phyloP scores from a whole-genome alignment of 2,113 vertebrate genomes.

The Siniperca knerii region DNA sequence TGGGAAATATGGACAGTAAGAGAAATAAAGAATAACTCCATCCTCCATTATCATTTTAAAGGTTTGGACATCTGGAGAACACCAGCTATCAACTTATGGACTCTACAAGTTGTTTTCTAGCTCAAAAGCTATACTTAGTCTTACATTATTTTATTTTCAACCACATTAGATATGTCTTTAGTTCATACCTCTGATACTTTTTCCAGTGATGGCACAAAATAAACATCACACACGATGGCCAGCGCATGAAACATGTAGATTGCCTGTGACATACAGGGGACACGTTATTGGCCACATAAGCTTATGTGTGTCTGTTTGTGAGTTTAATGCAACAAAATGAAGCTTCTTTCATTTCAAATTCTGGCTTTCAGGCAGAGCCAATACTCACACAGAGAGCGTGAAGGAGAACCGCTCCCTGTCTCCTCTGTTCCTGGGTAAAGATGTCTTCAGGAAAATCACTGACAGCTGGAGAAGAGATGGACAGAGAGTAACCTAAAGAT shows the following conservation, averaged over 20 bases:
- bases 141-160: neutral
- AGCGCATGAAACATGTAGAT: constrained; percentile 88
- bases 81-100: neutral
- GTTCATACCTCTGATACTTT: constrained; percentile 85
- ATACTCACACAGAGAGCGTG: constrained; percentile 86
- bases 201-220: constrained; percentile 87
- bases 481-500: neutral
- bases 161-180: neutral
- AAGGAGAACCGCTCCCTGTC: constrained; percentile 83
- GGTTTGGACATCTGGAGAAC: neutral
- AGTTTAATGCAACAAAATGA: neutral
- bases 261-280: constrained; percentile 75
- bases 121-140: neutral
- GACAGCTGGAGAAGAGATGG: constrained; percentile 74
- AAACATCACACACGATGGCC: constrained; percentile 86
- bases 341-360: neutral
- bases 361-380: neutral
- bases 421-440: constrained; percentile 82
- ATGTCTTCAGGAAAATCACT: constrained; percentile 86
- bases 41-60: neutral
- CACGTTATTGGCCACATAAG: neutral
- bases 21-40: neutral
- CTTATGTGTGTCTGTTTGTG: neutral
- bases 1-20: neutral
- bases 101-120: neutral